Conservation (phyloP, 2,888 invertebrate species). For the Blastobasis lacticolella region DNA sequence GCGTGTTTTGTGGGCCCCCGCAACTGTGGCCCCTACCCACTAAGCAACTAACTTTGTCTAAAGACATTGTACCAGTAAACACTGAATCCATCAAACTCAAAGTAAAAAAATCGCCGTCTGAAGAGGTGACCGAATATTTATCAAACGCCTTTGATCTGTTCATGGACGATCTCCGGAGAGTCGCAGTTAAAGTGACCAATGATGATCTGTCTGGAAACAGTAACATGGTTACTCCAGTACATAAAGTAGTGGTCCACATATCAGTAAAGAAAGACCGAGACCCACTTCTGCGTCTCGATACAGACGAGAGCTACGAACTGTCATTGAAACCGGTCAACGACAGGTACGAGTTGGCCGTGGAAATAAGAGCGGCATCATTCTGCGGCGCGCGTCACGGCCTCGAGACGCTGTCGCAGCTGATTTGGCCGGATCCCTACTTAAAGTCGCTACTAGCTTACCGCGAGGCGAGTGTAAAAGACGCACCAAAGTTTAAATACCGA, state of each 20-base stretch:
- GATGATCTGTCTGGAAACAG: slow-evolving; percentile 30
- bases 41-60: slow-evolving; percentile 78
- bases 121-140: slow-evolving; percentile 52
- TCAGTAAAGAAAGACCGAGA: slow-evolving; percentile 68
- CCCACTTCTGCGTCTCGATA: slow-evolving; percentile 76
- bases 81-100: slow-evolving; percentile 67
- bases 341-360: slow-evolving; percentile 58
- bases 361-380: slow-evolving; percentile 79
- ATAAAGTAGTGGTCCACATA: slow-evolving; percentile 59
- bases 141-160: slow-evolving; percentile 66
- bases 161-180: slow-evolving; percentile 58
- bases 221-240: slow-evolving; percentile 21
- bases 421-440: slow-evolving; percentile 83
- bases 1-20: slow-evolving; percentile 84
- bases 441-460: slow-evolving; percentile 77
- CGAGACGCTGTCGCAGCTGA: slow-evolving; percentile 84
- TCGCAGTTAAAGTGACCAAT: slow-evolving; percentile 42
- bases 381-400: slow-evolving; percentile 86
- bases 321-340: slow-evolving; percentile 64
- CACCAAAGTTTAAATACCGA: slow-evolving; percentile 84
- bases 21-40: slow-evolving; percentile 87
- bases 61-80: slow-evolving; percentile 75
- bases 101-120: slow-evolving; percentile 45
- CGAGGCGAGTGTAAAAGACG: slow-evolving; percentile 81
- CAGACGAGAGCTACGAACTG: slow-evolving; percentile 84